Evolutionary conservation across 2,888 invertebrate species (phyloP), one percentile per base, ranked within the genome.

Genomic region (Nycteola revayana): DNA sequence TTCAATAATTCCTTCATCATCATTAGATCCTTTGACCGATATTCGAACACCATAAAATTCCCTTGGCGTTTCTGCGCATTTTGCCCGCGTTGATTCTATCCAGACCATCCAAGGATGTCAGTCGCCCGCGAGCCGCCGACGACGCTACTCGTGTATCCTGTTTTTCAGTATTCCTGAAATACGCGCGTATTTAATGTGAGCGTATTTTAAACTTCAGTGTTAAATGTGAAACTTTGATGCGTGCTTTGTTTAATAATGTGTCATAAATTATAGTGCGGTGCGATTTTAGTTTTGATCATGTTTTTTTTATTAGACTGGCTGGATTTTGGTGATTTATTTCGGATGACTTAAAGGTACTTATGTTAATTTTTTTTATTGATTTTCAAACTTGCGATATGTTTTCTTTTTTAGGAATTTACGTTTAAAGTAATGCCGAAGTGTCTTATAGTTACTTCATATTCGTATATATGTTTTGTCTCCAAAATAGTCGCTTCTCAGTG

Each of bases 61-160:
- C 49, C 51, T 35, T 18, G 26, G 40, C 52, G 49, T 45, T 42
- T 59, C 62, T 73, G 75, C 74, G 75, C 75, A 74, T 67, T 67
- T 60, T 47, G 59, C 54, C 38, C 48, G 60, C 57, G 60, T 61
- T 63, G 65, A 60, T 60, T 60, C 64, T 53, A 30, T 9, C 34
- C 46, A 49, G 51, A 61, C 43, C 50, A 57, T 62, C 53, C 53
- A 41, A 56, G 49, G 38, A 49, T 44, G 42, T 53, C 69, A 76
- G 76, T 77, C 62, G 66, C 57, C 55, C 62, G 63, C 66, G 63
- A 49, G 63, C 57, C 43, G 33, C 42, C 47, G 49, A 10, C 25
- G 29, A 22, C 9, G 4, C 3, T 10, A 33, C 42, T 33, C 57
- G 66, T 36, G 52, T 51, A 28, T 32, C 34, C 30, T 43, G 32